These are phyloP conservation scores for Notodonta ziczac DNA, from an alignment of 2,888 invertebrate species.

Conservation along the genomic window DNA sequence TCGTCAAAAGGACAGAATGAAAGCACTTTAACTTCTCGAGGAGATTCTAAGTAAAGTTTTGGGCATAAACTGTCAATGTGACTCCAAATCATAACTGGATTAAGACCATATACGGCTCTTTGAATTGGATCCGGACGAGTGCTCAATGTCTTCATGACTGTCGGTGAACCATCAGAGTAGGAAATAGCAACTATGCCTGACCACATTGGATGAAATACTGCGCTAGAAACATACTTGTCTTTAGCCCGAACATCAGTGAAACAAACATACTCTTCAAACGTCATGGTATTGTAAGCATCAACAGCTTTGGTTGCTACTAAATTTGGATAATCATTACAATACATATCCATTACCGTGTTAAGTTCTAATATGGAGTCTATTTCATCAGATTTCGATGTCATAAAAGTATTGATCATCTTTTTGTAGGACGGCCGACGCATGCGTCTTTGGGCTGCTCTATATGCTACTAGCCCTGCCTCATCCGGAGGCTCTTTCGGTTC, in stretches of 20 bases:
- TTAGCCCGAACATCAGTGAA: slow-evolving; percentile 88
- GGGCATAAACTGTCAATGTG: slow-evolving; percentile 88
- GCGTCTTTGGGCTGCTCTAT: slow-evolving; percentile 57
- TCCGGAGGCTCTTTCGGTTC: slow-evolving; percentile 47
- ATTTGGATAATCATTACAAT: slow-evolving; percentile 85
- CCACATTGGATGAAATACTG: slow-evolving; percentile 89
- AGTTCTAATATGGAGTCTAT: slow-evolving; percentile 70
- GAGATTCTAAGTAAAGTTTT: slow-evolving; percentile 88
- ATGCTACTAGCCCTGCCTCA: slow-evolving; percentile 62
- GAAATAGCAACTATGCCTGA: slow-evolving; percentile 87
- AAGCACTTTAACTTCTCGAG: slow-evolving; percentile 86
- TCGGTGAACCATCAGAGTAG: slow-evolving; percentile 86
- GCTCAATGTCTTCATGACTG: slow-evolving; percentile 68
- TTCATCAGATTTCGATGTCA: slow-evolving; percentile 51
- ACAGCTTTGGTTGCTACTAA: slow-evolving; percentile 65
- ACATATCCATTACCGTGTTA: slow-evolving; percentile 85
- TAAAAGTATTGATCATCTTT: slow-evolving; percentile 62
- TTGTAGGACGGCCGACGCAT: slow-evolving; percentile 72
- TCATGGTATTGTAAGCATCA: slow-evolving; percentile 64
- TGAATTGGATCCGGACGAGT: slow-evolving; percentile 76
- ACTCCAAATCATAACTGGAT: slow-evolving; percentile 90
- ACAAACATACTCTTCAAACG: slow-evolving; percentile 83
- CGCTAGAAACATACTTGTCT: slow-evolving; percentile 86
- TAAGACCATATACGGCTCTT: slow-evolving; percentile 85
- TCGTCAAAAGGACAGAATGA: slow-evolving; percentile 89